phyloP scores from a whole-genome alignment of 2,797 vertebrate species.

The Platalea minor region DNA sequence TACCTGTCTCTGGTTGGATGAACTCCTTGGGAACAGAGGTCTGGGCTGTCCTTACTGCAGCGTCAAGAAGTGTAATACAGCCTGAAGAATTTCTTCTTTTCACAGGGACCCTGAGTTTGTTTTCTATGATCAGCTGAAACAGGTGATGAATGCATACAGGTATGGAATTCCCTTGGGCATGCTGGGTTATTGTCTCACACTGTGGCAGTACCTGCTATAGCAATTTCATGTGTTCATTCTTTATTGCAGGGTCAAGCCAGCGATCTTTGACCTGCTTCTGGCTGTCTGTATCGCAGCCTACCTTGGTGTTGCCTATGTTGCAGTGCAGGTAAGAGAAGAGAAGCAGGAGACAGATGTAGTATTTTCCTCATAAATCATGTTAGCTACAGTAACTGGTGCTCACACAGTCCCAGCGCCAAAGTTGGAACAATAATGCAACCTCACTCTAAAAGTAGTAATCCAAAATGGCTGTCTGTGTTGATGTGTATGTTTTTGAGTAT shows the following conservation, averaged over 20 bases:
- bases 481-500: background rate
- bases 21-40: background rate
- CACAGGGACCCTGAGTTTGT: constrained; percentile 97
- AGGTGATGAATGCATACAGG: constrained; percentile 99
- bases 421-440: background rate
- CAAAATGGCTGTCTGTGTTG: background rate
- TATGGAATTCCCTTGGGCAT: constrained; percentile 36
- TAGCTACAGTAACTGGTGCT: background rate
- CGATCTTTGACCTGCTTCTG: constrained; percentile 95
- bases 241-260: constrained; percentile 90
- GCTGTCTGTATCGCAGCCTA: constrained; percentile 95
- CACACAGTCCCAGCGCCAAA: background rate
- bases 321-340: constrained; percentile 86
- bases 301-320: constrained; percentile 90
- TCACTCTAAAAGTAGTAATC: background rate
- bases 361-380: background rate
- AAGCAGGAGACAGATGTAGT: background rate
- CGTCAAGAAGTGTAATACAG: background rate
- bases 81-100: background rate
- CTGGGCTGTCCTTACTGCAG: background rate
- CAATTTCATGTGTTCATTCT: background rate
- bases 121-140: constrained; percentile 98
- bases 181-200: background rate
- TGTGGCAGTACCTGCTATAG: background rate
- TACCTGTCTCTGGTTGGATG: background rate